phyloP scores from a whole-genome alignment of 2,113 vertebrate genomes.

The Phalacrocorax carbo region DNA sequence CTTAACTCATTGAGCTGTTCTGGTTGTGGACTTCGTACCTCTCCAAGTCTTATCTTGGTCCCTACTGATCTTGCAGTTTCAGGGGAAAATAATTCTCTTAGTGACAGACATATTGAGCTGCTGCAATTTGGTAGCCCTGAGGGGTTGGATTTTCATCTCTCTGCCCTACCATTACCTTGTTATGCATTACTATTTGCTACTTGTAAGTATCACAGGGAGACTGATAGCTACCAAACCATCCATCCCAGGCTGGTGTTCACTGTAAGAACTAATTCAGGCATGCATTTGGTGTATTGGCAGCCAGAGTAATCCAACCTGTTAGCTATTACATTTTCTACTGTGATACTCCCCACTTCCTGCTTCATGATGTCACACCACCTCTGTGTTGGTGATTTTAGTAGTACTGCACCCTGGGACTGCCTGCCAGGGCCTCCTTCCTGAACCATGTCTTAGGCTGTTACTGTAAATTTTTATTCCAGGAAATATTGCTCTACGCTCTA shows the following conservation, averaged over 20 bases:
- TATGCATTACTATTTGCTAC: neutral
- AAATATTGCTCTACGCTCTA: neutral
- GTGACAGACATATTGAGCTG: fast-evolving
- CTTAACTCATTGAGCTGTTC: neutral
- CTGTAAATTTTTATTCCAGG: neutral
- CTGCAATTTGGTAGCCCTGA: neutral
- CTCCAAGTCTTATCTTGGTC: neutral
- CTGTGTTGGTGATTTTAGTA: fast-evolving
- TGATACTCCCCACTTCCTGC: neutral
- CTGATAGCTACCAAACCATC: neutral
- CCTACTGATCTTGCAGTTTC: neutral
- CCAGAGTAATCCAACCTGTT: neutral
- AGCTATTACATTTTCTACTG: neutral
- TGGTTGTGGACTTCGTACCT: neutral
- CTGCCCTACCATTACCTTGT: neutral
- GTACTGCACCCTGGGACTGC: neutral
- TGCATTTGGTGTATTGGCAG: neutral
- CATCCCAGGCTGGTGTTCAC: neutral
- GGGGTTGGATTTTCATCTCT: neutral
- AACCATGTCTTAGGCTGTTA: neutral
- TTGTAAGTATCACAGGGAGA: neutral
- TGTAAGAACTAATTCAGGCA: neutral
- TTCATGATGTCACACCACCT: neutral
- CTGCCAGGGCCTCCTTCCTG: neutral
- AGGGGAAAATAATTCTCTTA: neutral